These are phyloP conservation scores for Calephelis virginiensis DNA, from an alignment of 1,140 invertebrate genomes.

Conservation along the genomic window DNA sequence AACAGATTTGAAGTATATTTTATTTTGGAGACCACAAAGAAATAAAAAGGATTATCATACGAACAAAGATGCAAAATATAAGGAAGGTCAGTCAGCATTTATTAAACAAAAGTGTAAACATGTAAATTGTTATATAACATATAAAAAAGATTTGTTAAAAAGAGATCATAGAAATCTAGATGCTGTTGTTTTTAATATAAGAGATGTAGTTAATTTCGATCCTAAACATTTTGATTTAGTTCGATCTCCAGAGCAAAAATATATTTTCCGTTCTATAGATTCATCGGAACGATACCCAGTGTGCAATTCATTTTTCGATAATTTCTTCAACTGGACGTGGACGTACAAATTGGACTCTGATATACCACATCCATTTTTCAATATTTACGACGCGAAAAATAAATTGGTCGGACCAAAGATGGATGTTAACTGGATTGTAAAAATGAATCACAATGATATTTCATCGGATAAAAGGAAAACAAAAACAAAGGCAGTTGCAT, in stretches of 20 bases:
- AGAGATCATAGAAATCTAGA: conserved; percentile 47
- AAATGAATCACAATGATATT: conserved; percentile 41
- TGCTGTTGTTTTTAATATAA: conserved; percentile 50
- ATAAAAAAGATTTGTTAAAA: conserved; percentile 42
- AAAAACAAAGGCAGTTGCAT: conserved; percentile 57
- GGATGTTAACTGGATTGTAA: conserved; percentile 41
- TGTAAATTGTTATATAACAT: conserved; percentile 58
- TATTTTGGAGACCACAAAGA: conserved; percentile 46
- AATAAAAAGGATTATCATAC: conserved; percentile 14
- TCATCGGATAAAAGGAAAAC: conserved; percentile 34
- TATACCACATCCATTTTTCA: conserved; percentile 55
- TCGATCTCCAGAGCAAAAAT: conserved; percentile 50
- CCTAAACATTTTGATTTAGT: conserved; percentile 36
- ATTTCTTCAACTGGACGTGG: conserved; percentile 65
- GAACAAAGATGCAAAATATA: conserved; percentile 16
- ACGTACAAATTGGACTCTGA: conserved; percentile 61
- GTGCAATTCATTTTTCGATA: conserved; percentile 48
- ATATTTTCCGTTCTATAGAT: conserved; percentile 54
- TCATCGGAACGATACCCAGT: conserved; percentile 45
- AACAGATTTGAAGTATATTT: conserved; percentile 58
- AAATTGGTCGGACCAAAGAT: conserved; percentile 48
- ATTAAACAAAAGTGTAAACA: conserved; percentile 54
- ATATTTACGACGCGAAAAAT: conserved; percentile 45
- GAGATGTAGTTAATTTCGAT: conserved; percentile 36
- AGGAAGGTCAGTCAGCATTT: conserved; percentile 47